Conservation (phyloP, 1,140 invertebrate species). For the Megalonaias nervosa region DNA sequence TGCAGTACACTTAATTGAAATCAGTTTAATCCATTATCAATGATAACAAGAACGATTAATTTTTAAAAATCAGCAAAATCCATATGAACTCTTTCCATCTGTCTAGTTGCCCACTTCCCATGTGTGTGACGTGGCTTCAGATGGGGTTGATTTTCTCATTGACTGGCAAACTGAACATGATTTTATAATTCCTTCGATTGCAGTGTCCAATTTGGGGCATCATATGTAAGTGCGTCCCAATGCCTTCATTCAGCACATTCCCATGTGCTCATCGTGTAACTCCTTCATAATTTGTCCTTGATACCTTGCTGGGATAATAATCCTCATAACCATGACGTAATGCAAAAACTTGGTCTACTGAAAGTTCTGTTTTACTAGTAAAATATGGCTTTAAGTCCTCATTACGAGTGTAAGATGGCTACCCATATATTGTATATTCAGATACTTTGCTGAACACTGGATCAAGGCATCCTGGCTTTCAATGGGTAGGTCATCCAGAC, state of each 20-base stretch:
- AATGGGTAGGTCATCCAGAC: slow-evolving; percentile 34
- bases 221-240: slow-evolving; percentile 73
- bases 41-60: slow-evolving; percentile 57
- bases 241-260: slow-evolving; percentile 75
- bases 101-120: slow-evolving; percentile 37
- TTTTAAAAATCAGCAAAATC: slow-evolving; percentile 52
- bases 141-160: slow-evolving; percentile 15
- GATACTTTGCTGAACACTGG: slow-evolving; percentile 17
- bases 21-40: slow-evolving; percentile 74
- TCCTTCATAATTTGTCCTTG: slow-evolving; percentile 63
- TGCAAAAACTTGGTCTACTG: slow-evolving; percentile 34
- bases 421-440: slow-evolving; percentile 19
- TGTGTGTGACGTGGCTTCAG: slow-evolving; percentile 32
- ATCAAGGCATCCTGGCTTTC: slow-evolving; percentile 12
- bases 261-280: slow-evolving; percentile 73
- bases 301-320: slow-evolving; percentile 69
- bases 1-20: slow-evolving; percentile 31
- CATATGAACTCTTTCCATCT: slow-evolving; percentile 44
- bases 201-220: slow-evolving; percentile 73
- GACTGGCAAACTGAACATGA: slow-evolving; percentile 69
- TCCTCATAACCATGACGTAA: slow-evolving; percentile 41
- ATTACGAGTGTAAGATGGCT: slow-evolving; percentile 1
- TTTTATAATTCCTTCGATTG: slow-evolving; percentile 70
- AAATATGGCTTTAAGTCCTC: slow-evolving; percentile 31
- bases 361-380: slow-evolving; percentile 29